Percentiles rank a stretch among this genome's conserved stretches.
phyloP scores from a whole-genome alignment of 2,797 vertebrate species.

The Anomalospiza imberbis region DNA sequence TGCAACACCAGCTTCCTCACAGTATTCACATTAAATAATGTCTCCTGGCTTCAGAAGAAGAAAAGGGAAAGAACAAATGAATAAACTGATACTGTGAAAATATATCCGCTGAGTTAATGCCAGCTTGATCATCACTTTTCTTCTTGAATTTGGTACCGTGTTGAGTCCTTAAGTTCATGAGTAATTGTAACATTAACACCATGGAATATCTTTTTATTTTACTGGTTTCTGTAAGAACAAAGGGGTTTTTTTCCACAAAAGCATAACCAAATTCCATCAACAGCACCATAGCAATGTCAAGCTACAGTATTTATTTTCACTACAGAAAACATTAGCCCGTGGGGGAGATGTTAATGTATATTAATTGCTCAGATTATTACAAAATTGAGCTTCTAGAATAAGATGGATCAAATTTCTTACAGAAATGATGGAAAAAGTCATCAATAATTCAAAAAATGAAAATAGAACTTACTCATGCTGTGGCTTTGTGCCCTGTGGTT shows the following conservation, averaged over 20 bases:
- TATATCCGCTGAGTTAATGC: background rate
- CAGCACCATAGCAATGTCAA: background rate
- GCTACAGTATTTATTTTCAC: background rate
- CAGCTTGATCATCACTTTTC: background rate
- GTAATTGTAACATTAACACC: background rate
- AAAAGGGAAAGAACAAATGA: background rate
- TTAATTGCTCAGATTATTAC: background rate
- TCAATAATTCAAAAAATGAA: constrained; percentile 18
- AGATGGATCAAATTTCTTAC: constrained; percentile 3
- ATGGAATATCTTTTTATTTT: background rate
- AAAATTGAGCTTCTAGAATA: constrained; percentile 9
- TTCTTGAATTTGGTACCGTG: background rate
- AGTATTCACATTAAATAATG: background rate
- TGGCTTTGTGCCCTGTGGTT: constrained; percentile 36
- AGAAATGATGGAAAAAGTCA: constrained; percentile 24
- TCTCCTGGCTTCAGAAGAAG: background rate
- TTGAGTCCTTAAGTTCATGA: background rate
- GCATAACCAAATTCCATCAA: background rate
- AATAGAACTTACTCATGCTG: background rate
- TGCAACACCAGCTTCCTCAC: background rate
- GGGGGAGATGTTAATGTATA: background rate
- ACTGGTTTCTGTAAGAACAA: background rate
- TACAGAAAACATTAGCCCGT: background rate
- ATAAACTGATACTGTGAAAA: background rate
- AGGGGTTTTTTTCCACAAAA: background rate